Evolutionary conservation across 2,797 vertebrate genomes (phyloP).

Genomic region (Chelidonichthys spinosus): DNA sequence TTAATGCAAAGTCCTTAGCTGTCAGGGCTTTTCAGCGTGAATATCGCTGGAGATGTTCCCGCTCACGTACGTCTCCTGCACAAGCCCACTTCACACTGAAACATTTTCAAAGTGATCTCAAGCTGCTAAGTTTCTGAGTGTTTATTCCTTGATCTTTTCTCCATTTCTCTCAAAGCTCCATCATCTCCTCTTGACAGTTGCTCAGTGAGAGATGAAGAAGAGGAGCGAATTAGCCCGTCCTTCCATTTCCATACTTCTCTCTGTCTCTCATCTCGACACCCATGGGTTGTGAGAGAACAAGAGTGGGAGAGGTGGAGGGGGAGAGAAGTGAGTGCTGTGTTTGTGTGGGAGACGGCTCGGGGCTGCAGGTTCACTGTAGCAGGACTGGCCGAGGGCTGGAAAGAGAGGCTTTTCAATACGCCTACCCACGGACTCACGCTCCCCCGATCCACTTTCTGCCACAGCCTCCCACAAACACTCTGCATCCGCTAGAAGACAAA

Average conservation of each 20-base stretch:
- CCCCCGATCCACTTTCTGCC: slow-evolving; percentile 45
- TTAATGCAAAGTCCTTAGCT: slow-evolving; percentile 23
- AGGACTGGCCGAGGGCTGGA: slow-evolving; percentile 62
- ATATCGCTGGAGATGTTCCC: neutral
- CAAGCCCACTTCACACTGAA: neutral
- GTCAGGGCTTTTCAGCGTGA: slow-evolving; percentile 1
- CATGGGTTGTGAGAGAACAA: slow-evolving; percentile 28
- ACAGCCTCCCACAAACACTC: slow-evolving; percentile 60
- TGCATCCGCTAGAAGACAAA: slow-evolving; percentile 55
- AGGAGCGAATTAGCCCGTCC: slow-evolving; percentile 8
- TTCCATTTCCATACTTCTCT: slow-evolving; percentile 27
- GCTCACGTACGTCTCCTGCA: neutral
- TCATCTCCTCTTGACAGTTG: slow-evolving; percentile 28
- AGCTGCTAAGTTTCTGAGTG: neutral
- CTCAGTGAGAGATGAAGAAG: slow-evolving; percentile 7
- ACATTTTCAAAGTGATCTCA: slow-evolving; percentile 22
- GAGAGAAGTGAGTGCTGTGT: slow-evolving; percentile 41
- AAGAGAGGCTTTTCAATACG: slow-evolving; percentile 65
- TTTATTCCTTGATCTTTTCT: neutral
- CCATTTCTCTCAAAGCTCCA: slow-evolving; percentile 21
- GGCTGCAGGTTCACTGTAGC: slow-evolving; percentile 59
- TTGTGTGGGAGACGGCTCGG: slow-evolving; percentile 70
- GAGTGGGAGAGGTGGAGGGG: slow-evolving; percentile 41
- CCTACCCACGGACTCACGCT: slow-evolving; percentile 65
- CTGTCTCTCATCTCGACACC: slow-evolving; percentile 26